Conservation (phyloP, 2,797 vertebrate species). For the Melanogrammus aeglefinus region DNA sequence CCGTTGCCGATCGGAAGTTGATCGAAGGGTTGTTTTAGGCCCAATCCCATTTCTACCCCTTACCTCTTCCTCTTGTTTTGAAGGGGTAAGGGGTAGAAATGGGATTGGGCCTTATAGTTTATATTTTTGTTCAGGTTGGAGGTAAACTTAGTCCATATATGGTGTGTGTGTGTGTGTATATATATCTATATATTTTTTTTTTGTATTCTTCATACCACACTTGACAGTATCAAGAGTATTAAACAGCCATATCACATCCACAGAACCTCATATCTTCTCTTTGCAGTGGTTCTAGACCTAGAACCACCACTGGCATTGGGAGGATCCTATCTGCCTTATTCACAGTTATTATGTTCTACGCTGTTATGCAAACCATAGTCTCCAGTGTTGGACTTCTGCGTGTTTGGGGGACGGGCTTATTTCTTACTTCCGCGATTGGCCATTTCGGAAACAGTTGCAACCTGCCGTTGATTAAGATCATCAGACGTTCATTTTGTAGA, state of each 20-base stretch:
- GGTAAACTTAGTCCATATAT: conserved; percentile 30
- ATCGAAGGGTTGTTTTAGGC: not conserved
- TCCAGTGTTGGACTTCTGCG: conserved; percentile 26
- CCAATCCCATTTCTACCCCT: no score
- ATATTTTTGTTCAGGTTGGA: conserved; percentile 38
- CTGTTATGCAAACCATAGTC: conserved; percentile 59
- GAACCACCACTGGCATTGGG: conserved; percentile 12
- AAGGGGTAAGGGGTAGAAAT: no score
- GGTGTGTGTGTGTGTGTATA: not conserved
- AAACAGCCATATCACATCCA: conserved; percentile 45
- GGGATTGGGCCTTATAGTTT: no score
- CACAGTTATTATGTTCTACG: conserved; percentile 29
- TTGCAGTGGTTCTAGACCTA: not conserved
- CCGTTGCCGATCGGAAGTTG: conserved; percentile 18
- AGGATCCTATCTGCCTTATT: conserved; percentile 30
- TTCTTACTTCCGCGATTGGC: conserved; percentile 14
- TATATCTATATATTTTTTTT: not conserved
- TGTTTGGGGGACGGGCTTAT: not conserved
- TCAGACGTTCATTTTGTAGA: not conserved
- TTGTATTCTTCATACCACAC: conserved; percentile 27
- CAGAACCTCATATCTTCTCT: conserved; percentile 55
- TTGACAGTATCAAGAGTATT: conserved; percentile 16
- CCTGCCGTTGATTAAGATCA: not conserved
- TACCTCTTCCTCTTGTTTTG: no score
- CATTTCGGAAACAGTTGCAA: not conserved